Percentiles rank a stretch among this genome's conserved stretches.
These are phyloP conservation scores for Sarcophaga carnaria DNA, from an alignment of 2,888 invertebrate species.

Conservation along the genomic window DNA sequence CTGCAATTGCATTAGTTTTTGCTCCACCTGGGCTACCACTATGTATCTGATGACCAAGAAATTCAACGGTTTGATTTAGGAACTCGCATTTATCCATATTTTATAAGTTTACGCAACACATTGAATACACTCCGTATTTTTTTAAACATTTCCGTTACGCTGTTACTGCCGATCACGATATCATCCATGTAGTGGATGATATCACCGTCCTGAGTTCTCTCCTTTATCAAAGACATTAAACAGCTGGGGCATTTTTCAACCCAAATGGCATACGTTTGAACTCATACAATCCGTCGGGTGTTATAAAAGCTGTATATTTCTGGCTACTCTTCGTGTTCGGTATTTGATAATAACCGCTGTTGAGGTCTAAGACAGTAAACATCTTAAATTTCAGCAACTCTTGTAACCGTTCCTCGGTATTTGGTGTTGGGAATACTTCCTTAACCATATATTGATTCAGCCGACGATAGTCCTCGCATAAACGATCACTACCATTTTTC, in stretches of 20 bases:
- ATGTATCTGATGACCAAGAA: neutral
- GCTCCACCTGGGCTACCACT: neutral
- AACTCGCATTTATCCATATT: too few species aligned
- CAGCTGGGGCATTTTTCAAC: too few species aligned
- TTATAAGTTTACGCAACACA: neutral
- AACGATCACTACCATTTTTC: constrained; percentile 37
- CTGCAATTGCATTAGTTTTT: constrained; percentile 15
- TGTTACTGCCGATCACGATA: constrained; percentile 45
- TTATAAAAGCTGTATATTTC: constrained; percentile 58
- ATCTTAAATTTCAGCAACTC: constrained; percentile 36
- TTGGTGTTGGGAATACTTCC: constrained; percentile 61
- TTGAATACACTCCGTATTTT: constrained; percentile 30
- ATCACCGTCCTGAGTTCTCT: constrained; percentile 40
- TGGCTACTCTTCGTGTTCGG: constrained; percentile 37
- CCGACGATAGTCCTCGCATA: constrained; percentile 10
- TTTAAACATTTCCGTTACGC: constrained; percentile 39
- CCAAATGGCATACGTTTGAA: constrained; percentile 24
- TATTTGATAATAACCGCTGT: constrained; percentile 53
- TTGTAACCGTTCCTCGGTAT: constrained; percentile 64
- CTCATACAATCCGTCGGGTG: constrained; percentile 31
- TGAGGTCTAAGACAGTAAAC: constrained; percentile 54
- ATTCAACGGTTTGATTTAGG: too few species aligned
- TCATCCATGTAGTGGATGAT: constrained; percentile 63
- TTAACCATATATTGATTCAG: constrained; percentile 58
- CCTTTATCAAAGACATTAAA: constrained; percentile 50